Conservation (phyloP, 2,113 vertebrate genomes). For the Carassius gibelio region DNA sequence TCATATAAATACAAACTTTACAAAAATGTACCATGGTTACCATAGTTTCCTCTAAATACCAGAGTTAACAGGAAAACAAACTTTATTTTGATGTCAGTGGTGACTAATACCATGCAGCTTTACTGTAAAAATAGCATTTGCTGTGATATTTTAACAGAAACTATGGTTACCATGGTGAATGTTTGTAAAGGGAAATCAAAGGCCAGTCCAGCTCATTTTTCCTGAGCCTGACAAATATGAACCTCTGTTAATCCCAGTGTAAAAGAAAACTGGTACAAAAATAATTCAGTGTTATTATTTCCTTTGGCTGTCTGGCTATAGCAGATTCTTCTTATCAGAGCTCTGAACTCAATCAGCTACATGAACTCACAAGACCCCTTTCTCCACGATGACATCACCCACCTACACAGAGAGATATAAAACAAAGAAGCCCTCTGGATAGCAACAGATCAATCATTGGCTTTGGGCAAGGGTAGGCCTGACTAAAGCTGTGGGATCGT, state of each 20-base stretch:
- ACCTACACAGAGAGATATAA: slow-evolving; percentile 10
- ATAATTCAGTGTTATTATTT: slow-evolving; percentile 46
- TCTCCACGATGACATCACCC: slow-evolving; percentile 20
- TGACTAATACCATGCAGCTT: not conserved
- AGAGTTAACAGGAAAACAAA: not conserved
- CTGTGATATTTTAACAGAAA: slow-evolving; percentile 24
- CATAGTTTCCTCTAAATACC: not conserved
- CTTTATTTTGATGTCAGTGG: not conserved
- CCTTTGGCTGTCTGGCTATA: slow-evolving; percentile 12
- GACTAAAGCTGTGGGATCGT: not conserved
- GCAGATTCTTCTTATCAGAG: slow-evolving; percentile 27
- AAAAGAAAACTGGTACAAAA: slow-evolving; percentile 32
- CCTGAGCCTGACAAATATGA: slow-evolving; percentile 24
- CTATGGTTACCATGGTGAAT: not conserved
- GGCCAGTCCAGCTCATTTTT: not conserved
- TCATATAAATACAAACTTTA: not conserved
- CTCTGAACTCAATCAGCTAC: slow-evolving; percentile 5
- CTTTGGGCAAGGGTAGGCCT: not conserved
- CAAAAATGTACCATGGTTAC: too few relatives aligned
- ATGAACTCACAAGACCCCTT: slow-evolving; percentile 29
- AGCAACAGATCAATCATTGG: not conserved
- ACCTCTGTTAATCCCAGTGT: slow-evolving; percentile 10
- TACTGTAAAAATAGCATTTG: not conserved
- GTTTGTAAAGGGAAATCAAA: not conserved
- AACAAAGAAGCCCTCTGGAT: not conserved